Evolutionary conservation across 2,113 vertebrate species (phyloP), one percentile per base, ranked within the genome.

Genomic region (Corvus hawaiiensis): DNA sequence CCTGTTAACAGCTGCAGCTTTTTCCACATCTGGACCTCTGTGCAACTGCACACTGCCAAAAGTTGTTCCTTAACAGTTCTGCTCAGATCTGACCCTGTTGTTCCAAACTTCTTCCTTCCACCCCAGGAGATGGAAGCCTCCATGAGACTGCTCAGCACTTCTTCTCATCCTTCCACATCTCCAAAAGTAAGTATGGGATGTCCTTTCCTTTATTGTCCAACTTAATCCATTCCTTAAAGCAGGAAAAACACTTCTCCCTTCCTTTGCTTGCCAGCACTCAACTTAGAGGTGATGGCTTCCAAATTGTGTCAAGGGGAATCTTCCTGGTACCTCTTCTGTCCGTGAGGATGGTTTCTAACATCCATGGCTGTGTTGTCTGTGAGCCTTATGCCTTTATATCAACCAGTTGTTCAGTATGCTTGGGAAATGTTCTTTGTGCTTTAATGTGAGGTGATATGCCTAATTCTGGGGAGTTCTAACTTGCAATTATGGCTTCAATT

Each of bases 71-170:
- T 98, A 98, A 99, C 97, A 26, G 48, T 39, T 46, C 46, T 35
- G 41, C 73, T 88, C 90, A 99, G 99, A 84, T 97, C 96, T 3
- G 93, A 97, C 61, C 96, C 97, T 23, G 44, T 97, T 27, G 80
- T 99, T 56, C 99, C 99, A 37, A 99, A 99, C 94, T 99, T 99
- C 97, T 99, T 99, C 95, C 98, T 99, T 62, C 97, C 99, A 5
- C 97, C 98, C 33, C 97, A 98, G 77, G 98, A 99, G 74, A 83
- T 99, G 96, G 99, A 99, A 95, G 98, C 98, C 1, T 99, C 99
- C 46, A 98, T 99, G 97, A 98, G 98, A 92, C 96, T 98, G 73
- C 98, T 99, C 43, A 98, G 97, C 30, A 46, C 98, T 39, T 98
- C 98, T 48, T 96, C 97, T 73, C 98, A 97, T 71, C 98, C 98